Base-by-base conservation (phyloP, 1,140 invertebrate genomes). In the Rhagoletis zephyria region DNA sequence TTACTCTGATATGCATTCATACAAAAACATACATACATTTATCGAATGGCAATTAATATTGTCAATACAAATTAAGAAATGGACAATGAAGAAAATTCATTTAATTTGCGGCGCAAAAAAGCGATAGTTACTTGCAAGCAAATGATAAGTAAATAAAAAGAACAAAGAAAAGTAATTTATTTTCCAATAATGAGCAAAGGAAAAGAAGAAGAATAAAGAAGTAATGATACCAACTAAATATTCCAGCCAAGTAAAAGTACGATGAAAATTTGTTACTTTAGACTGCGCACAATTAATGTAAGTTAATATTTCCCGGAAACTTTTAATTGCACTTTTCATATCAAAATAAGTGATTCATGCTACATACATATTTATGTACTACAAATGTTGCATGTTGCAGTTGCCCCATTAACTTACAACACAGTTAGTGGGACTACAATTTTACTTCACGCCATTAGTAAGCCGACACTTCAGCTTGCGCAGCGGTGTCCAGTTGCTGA, bases 261-360 rank as follows among this genome's bases (percentile, higher is more conserved):
- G 5, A 7, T 12, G 16, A 74, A 74, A 48, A 48, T 45, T 9
- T 74, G 40, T 74, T n/a, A 19, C 4, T 59, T 7, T 30, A 19
- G 45, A 56, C 3, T 7, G 7, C 51, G 10, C 3, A 81, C 51
- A 56, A 81, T 56, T 3, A 56, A 59, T 2, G 30, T 3, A 81
- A 81, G 30, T 2, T 56, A 81, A 67, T 67, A 19, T 30, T 67
- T 56, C 56, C 0, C 2, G 12, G 45, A 56, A 81, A 81, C 74
- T 81, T 81, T 59, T 81, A 81, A 81, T 81, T 59, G 74, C 74
- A 19, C 74, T 81, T 81, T 51, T 30, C 10, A 56, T 19, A 81
- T 56, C n/a, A 19, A 3, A 63, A 14, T 63, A 56, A 5, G 3
- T 59, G 30, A 59, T 81, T 30, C 10, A 4, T 48, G 30, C 30